These are phyloP conservation scores for Ichneumoninae sp. DNA, from an alignment of 2,888 invertebrate genomes.

Conservation along the genomic window DNA sequence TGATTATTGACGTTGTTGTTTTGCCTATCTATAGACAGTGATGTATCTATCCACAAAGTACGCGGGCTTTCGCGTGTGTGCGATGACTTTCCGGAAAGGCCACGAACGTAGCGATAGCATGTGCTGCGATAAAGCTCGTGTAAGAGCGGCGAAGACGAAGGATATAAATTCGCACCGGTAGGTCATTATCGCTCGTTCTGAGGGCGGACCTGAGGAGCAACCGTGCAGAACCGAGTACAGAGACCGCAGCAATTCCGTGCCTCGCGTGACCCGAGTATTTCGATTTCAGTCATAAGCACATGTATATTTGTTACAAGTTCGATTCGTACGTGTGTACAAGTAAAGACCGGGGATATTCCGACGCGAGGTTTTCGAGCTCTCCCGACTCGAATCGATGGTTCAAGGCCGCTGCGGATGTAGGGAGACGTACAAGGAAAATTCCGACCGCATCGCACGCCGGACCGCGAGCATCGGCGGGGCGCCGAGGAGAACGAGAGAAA, in stretches of 20 bases:
- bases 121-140: not conserved
- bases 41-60: not conserved
- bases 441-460: constrained; percentile 53
- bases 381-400: constrained; percentile 71
- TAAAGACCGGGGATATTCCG: constrained; percentile 34
- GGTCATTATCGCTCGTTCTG: constrained; percentile 10
- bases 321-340: constrained; percentile 21
- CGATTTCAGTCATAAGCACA: constrained; percentile 34
- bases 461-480: not conserved
- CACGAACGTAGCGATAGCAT: not conserved
- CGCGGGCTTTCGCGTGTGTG: not conserved
- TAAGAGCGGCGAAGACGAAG: constrained; percentile 3
- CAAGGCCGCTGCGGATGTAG: constrained; percentile 75
- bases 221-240: not conserved
- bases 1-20: constrained; percentile 25
- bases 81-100: not conserved
- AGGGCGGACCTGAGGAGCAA: not conserved
- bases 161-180: constrained; percentile 43
- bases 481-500: not conserved
- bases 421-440: constrained; percentile 55
- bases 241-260: constrained; percentile 52
- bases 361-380: constrained; percentile 30
- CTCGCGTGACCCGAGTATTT: constrained; percentile 72
- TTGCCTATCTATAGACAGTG: not conserved
- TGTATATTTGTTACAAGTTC: not conserved